Percentiles rank a stretch among this genome's conserved stretches.
Conservation (phyloP, 30 jellyfish, hydroid and myxozoan genomes). For the Turritopsis rubra region DNA sequence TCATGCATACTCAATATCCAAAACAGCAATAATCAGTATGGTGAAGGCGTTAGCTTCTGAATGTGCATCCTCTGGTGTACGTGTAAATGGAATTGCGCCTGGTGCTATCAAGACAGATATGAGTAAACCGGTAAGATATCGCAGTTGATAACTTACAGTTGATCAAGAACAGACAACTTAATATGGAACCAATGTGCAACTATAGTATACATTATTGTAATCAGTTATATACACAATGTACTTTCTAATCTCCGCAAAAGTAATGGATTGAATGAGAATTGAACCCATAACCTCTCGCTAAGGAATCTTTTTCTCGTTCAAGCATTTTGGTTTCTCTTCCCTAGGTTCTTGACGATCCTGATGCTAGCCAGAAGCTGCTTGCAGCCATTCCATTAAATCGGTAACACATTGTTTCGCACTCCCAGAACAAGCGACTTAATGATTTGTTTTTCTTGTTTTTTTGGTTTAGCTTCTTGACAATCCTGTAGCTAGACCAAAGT, state of each 20-base stretch:
- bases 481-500: too few species aligned
- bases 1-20: slow-evolving; percentile 89
- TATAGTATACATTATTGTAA: too few species aligned
- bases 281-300: too few species aligned
- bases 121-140: slow-evolving; percentile 55
- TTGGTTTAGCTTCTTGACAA: too few species aligned
- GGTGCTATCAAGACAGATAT: slow-evolving; percentile 82
- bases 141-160: too few species aligned
- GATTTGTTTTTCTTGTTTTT: too few species aligned
- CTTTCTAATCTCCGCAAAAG: too few species aligned
- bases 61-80: slow-evolving; percentile 59
- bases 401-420: background rate
- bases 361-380: background rate
- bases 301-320: too few species aligned
- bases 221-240: too few species aligned
- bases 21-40: slow-evolving; percentile 86
- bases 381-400: background rate
- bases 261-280: too few species aligned
- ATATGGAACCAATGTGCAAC: too few species aligned
- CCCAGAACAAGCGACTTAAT: background rate
- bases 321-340: background rate
- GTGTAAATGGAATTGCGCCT: slow-evolving; percentile 97
- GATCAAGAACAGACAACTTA: too few species aligned
- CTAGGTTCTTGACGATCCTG: background rate
- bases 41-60: slow-evolving; percentile 77